A percentile compares a stretch with the other conserved stretches of the same genome.
Conservation (phyloP, 2,888 invertebrate genomes). For the Cheilosia variabilis region DNA sequence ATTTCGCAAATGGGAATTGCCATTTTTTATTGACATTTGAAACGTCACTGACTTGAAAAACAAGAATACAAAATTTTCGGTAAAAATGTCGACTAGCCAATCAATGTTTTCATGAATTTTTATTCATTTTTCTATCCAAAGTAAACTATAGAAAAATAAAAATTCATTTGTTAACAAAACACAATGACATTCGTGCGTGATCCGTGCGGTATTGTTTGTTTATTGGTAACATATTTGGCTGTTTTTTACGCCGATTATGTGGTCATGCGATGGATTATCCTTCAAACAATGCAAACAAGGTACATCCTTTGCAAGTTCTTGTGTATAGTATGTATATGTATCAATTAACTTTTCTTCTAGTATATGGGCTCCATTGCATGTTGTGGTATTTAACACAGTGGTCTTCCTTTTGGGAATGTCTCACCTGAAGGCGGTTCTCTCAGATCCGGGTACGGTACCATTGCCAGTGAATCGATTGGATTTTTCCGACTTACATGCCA, state of each 20-base stretch:
- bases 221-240: conserved; percentile 91
- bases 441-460: conserved; percentile 96
- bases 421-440: conserved; percentile 93
- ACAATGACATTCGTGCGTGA: conserved; percentile 89
- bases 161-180: conserved; percentile 59
- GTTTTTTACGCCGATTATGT: conserved; percentile 95
- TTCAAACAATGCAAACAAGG: conserved; percentile 92
- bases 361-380: conserved; percentile 92
- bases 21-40: conserved; percentile 60
- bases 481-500: conserved; percentile 91
- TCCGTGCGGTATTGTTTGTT: conserved; percentile 93
- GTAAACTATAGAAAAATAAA: conserved; percentile 46
- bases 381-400: conserved; percentile 90
- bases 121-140: conserved; percentile 39
- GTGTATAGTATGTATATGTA: neutral
- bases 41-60: conserved; percentile 68
- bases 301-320: conserved; percentile 80
- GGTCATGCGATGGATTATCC: conserved; percentile 91
- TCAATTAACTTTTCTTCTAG: conserved; percentile 82
- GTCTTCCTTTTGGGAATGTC: conserved; percentile 90
- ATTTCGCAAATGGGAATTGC: conserved; percentile 14
- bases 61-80: conserved; percentile 66
- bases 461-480: conserved; percentile 89
- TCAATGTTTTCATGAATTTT: conserved; percentile 71
- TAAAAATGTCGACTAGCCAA: conserved; percentile 69